Conservation (phyloP, 2,888 invertebrate genomes). For the Drosophila monieri region DNA sequence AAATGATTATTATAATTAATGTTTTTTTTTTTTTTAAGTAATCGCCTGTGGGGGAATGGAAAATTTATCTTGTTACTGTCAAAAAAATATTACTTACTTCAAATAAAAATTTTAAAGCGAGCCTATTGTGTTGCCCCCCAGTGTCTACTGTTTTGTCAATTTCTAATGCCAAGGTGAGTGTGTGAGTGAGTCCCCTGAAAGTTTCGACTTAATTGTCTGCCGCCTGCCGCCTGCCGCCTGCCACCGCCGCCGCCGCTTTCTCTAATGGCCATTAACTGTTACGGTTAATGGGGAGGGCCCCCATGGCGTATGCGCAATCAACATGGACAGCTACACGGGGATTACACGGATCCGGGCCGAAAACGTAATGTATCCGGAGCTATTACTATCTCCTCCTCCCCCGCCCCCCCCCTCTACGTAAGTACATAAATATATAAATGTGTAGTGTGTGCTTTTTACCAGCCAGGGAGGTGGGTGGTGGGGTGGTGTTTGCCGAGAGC, state of each 20-base stretch:
- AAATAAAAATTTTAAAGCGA: conserved; percentile 76
- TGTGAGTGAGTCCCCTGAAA: conserved; percentile 5
- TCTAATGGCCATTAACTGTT: conserved; percentile 52
- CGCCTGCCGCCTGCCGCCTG: conserved; percentile 46
- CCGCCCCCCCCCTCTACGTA: neutral
- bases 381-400: neutral
- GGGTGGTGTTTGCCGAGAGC: neutral
- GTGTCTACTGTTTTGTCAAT: neutral
- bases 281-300: conserved; percentile 15
- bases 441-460: neutral
- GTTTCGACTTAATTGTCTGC: conserved; percentile 46
- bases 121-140: conserved; percentile 2
- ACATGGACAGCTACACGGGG: conserved; percentile 33
- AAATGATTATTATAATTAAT: conserved; percentile 19
- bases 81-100: conserved; percentile 77
- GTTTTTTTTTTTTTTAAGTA: conserved; percentile 47
- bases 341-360: conserved; percentile 33
- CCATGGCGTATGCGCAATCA: conserved; percentile 43
- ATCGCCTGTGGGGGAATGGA: conserved; percentile 35
- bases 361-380: conserved; percentile 23
- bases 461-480: no score
- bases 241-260: conserved; percentile 46
- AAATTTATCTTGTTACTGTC: conserved; percentile 78
- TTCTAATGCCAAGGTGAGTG: neutral
- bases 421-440: conserved; percentile 30